phyloP scores from a whole-genome alignment of 2,888 invertebrate species.

The Ennomos quercinarius region DNA sequence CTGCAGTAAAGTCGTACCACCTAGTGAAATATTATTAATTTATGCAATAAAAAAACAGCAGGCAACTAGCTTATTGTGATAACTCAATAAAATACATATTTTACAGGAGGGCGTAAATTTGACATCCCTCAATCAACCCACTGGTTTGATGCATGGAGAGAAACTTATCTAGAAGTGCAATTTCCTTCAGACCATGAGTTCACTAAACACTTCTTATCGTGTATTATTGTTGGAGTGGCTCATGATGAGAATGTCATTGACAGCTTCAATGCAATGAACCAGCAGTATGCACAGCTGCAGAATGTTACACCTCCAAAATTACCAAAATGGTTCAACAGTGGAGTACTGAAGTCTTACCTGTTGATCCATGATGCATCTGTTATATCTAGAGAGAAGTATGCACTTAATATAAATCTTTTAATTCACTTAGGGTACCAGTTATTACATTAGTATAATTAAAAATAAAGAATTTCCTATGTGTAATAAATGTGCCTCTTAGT shows the following conservation, averaged over 20 bases:
- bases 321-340: conserved; percentile 92
- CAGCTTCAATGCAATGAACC: conserved; percentile 91
- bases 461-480: too few relatives aligned
- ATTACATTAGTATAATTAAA: too few relatives aligned
- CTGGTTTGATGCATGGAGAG: conserved; percentile 98
- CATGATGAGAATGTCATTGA: conserved; percentile 92
- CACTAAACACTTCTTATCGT: conserved; percentile 94
- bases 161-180: conserved; percentile 94
- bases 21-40: too few relatives aligned
- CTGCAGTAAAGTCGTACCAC: too few relatives aligned
- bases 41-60: too few relatives aligned
- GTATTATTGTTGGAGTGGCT: conserved; percentile 91
- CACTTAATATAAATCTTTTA: neutral
- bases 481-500: too few relatives aligned
- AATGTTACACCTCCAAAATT: conserved; percentile 90
- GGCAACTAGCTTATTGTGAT: too few relatives aligned
- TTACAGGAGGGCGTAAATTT: conserved; percentile 84
- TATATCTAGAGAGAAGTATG: conserved; percentile 91
- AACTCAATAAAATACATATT: neutral
- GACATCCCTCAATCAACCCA: conserved; percentile 92
- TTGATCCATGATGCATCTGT: conserved; percentile 93
- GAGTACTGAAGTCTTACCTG: conserved; percentile 95
- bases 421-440: too few relatives aligned
- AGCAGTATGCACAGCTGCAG: conserved; percentile 92
- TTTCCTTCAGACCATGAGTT: conserved; percentile 98